Base-by-base conservation (phyloP, 2,888 invertebrate species). In the Drosophila colorata region DNA sequence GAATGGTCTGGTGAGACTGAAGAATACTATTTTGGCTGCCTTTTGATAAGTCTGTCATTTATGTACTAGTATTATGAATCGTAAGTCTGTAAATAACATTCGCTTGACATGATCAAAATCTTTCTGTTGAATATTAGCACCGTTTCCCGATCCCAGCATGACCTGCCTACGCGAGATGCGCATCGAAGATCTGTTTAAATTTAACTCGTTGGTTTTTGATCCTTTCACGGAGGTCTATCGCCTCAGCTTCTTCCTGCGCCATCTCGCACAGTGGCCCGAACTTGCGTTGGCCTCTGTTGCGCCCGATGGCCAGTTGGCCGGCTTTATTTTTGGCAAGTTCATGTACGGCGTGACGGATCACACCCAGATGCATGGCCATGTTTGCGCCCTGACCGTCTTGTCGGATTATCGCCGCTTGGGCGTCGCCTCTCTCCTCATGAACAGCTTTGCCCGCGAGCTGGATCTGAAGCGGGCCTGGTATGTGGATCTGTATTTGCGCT, bases 111-210 rank as follows among this genome's bases (percentile, higher is more conserved):
- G 2, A 60, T 57, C 59, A 49, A 77, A 73, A 78, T 78, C 44
- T 25, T 3, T 43, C 57, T 53, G 57, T 55, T 49, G 4, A 28
- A 44, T n/a, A 46, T 6, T 7, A n/a, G 9, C 20, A n/a, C 2
- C 8, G 0, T 35, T 46, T 4, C n/a, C 14, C 8, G 11, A 13
- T 33, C 25, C 3, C 13, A 18, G 9, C 5, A 88, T 83, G 82
- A 60, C 78, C 6, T 38, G 46, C 11, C 9, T 84, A n/a, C 74
- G 83, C 0, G 74, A 77, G 3, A 44, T 83, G 57, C 64, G 40
- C 4, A 33, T 78, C 6, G 82, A 80, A n/a, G 83, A 83, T 61
- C 51, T 83, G 1, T 88, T 87, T 4, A 80, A 74, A 64, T 84
- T 88, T 2, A 83, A 87, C 53, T n/a, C 57, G 0, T 28, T 83